Percentiles rank a stretch among this genome's conserved stretches.
These are phyloP conservation scores for Brachionus koreanus DNA, from an alignment of 1,140 invertebrate species.

Conservation along the genomic window DNA sequence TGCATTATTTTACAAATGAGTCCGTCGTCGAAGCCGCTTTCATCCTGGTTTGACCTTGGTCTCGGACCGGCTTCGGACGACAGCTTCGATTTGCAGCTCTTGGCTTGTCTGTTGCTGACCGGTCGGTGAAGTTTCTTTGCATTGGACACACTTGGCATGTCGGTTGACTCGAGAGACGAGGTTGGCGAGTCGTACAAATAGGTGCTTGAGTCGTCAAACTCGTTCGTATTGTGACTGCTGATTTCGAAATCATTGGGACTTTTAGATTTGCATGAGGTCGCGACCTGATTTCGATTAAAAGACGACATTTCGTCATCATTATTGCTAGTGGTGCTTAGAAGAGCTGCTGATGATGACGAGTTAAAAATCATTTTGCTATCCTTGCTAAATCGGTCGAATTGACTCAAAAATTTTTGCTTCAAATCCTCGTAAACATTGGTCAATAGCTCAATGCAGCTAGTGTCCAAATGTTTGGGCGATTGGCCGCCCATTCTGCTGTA, in stretches of 20 bases:
- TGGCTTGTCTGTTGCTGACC: not conserved
- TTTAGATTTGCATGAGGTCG: not conserved
- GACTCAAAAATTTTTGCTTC: slow-evolving; percentile 27
- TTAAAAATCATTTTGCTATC: slow-evolving; percentile 15
- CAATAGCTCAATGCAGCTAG: not conserved
- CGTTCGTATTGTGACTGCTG: slow-evolving; percentile 35
- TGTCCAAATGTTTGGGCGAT: slow-evolving; percentile 1
- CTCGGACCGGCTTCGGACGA: not conserved
- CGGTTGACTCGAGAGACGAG: slow-evolving; percentile 8
- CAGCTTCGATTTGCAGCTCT: not conserved
- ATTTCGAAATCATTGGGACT: not conserved
- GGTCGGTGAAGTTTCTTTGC: not conserved
- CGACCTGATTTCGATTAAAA: not conserved
- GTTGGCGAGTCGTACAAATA: slow-evolving; percentile 40
- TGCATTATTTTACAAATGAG: slow-evolving; percentile 38
- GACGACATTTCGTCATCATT: not conserved
- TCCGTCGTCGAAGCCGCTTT: slow-evolving; percentile 18
- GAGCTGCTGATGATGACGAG: not conserved
- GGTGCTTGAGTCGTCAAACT: slow-evolving; percentile 37
- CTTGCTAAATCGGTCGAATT: slow-evolving; percentile 16
- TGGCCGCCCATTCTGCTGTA: not conserved
- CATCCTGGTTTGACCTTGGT: not conserved
- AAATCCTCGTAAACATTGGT: not conserved
- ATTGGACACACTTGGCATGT: not conserved
- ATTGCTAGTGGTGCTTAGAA: not conserved